Conservation (phyloP, 2,888 invertebrate genomes). For the Camptogramma bilineatum region DNA sequence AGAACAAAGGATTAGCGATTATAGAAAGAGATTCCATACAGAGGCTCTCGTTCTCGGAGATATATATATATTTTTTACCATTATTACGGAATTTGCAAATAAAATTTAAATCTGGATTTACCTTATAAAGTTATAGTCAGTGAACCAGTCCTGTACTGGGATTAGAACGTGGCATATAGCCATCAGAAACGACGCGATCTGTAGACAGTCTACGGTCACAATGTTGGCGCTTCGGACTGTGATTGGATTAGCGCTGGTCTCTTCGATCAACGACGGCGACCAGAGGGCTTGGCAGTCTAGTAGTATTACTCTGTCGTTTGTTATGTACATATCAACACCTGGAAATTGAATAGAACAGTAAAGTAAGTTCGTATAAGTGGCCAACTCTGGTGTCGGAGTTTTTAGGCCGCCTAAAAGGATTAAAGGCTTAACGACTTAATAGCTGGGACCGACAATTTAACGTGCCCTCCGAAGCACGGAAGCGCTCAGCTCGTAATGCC, state of each 20-base stretch:
- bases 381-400: no score
- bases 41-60: no score
- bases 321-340: conserved; percentile 91
- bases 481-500: no score
- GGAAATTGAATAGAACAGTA: conserved; percentile 35
- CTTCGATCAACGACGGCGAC: conserved; percentile 90
- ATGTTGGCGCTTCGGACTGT: conserved; percentile 84
- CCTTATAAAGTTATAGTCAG: conserved; percentile 93
- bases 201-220: conserved; percentile 89
- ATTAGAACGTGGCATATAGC: conserved; percentile 96
- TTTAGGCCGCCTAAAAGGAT: no score
- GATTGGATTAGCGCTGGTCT: conserved; percentile 78
- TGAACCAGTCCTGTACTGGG: conserved; percentile 95
- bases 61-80: no score
- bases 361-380: no score
- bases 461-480: no score
- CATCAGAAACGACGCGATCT: conserved; percentile 93
- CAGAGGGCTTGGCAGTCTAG: conserved; percentile 95
- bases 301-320: conserved; percentile 91
- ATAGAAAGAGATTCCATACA: no score
- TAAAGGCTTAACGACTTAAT: no score
- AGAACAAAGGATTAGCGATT: no score
- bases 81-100: no score
- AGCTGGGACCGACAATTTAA: no score
- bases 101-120: conserved; percentile 46